Base-by-base conservation (phyloP, 2,797 vertebrate species). In the Pelodytes ibericus region DNA sequence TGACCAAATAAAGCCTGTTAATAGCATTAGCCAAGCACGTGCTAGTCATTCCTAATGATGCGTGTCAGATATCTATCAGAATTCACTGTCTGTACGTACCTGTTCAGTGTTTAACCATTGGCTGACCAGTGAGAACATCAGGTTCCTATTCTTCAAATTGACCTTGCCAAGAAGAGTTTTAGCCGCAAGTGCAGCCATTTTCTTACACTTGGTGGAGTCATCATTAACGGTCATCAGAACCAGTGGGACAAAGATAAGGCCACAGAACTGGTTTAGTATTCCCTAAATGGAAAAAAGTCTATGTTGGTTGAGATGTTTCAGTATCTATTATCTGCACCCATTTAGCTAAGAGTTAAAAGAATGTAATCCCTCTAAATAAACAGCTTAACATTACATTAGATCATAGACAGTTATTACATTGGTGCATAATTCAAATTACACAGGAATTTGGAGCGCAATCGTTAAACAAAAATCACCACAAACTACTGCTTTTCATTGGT, bases 221-320 rank as follows among this genome's bases (percentile, higher is more conserved):
- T 99, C 98, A 0, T 99, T 99, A 65, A 95, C 90, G 86, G 96
- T 87, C 22, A 93, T 91, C 74, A 99, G 89, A 9, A 95, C 94
- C 8, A 99, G 89, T 0, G 97, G 95, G 30, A 96, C 87, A 4
- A 99, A 99, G 89, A 99, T 96, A 58, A 99, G 84, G 1, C 94
- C 92, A 0, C 92, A 94, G 87, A 95, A 84, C 68, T 91, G 82
- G 15, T 91, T 82, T 64, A 98, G 90, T 74, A 98, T 85, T 0
- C 88, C 89, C 98, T 99, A 69, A 77, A 81, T 65, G 16, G 18
- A 20, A 53, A 29, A 41, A 27, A 53, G 3, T n/a, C n/a, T n/a
- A n/a, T n/a, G n/a, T n/a, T n/a, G n/a, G n/a, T n/a, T n/a, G n/a
- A n/a, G n/a, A n/a, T n/a, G n/a, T n/a, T n/a, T n/a, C n/a, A n/a